Evolutionary conservation across 2,113 vertebrate genomes (phyloP), one percentile per base, ranked within the genome.

Genomic region (Stercorarius parasiticus): DNA sequence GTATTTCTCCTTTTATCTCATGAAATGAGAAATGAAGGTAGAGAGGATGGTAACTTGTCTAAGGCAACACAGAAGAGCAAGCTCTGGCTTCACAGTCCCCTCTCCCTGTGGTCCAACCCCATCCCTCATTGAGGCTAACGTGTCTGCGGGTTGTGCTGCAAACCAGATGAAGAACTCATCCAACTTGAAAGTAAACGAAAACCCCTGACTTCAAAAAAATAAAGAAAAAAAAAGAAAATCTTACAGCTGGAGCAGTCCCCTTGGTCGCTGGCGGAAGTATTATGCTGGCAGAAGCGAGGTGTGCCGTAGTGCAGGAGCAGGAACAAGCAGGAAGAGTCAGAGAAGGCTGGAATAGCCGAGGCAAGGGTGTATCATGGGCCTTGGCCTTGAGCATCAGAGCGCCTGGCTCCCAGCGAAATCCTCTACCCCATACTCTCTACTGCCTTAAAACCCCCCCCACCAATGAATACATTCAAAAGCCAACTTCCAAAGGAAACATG

Each of bases 271-370:
- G 52, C 34, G 67, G 52, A 95, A 93, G 77, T 1, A 3, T 15
- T 9, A 20, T 0, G 4, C 72, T 40, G 36, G 49, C 34, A 71
- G 52, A 95, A 93, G 77, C 1, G 0, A 61, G 36, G 5, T 38
- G 50, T 58, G 70, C 74, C 15, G 6, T 2, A 18, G 12, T 23
- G 65, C 55, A n/a, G 49, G 32, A 72, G n/a, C 16, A 40, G 26
- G 30, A 67, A 79, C 34, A 88, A 47, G 21, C 1, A 1, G 72
- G 30, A 73, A 66, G 30, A 87, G 32, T 0, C 0, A 4, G 52
- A 76, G 26, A 6, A 47, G 12, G 25, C 22, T 0, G 4, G 58
- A 86, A 81, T 2, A 82, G 36, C 6, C 2, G 2, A 80, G 53
- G 36, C 42, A 62, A 87, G n/a, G 50, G 10, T 43, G 11, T 10